Base-by-base conservation (phyloP, 1,140 invertebrate genomes). In the Apis laboriosa region DNA sequence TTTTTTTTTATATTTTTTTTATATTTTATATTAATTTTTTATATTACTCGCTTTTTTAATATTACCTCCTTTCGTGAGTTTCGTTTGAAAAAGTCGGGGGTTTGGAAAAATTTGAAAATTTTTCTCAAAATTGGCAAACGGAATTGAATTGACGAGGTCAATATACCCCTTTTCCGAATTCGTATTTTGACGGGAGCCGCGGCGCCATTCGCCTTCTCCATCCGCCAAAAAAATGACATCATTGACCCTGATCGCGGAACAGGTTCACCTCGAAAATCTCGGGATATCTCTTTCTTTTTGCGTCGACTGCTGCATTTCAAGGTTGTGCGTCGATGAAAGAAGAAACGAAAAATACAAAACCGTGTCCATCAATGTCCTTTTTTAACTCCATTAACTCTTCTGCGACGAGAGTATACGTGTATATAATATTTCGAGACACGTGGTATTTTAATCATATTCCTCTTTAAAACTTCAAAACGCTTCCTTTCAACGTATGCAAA, bases 201-300 rank as follows among this genome's bases (percentile, higher is more conserved):
- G 9, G 15, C 34, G 3, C 0, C 0, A 43, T 34, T 2, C 2
- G n/a, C 8, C 9, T 24, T 8, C 11, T 4, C 4, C n/a, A 9
- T 58, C n/a, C 43, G 9, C 15, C 55, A 1, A n/a, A 51, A 9
- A 49, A 12, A 24, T n/a, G 4, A 51, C 51, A 56, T 8, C 13
- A 19, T 15, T 19, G 61, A 75, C 79, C 61, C 53, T 75, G 63
- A 67, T 75, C 72, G 12, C 53, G 64, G 64, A 11, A 81, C 53
- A 76, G 24, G 80, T 68, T 81, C 55, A 60, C 80, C 80, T 81
- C 64, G 71, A 66, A 19, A 1, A 19, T 8, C 13, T 9, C 17
- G 0, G 24, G 19, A 0, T 21, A 24, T 53, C 19, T 53, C 13
- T 53, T 12, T 13, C 53, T 56, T 74, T 49, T 51, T 34, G n/a